Conservation (phyloP, 2,797 vertebrate species). For the Enteromius mattozi region DNA sequence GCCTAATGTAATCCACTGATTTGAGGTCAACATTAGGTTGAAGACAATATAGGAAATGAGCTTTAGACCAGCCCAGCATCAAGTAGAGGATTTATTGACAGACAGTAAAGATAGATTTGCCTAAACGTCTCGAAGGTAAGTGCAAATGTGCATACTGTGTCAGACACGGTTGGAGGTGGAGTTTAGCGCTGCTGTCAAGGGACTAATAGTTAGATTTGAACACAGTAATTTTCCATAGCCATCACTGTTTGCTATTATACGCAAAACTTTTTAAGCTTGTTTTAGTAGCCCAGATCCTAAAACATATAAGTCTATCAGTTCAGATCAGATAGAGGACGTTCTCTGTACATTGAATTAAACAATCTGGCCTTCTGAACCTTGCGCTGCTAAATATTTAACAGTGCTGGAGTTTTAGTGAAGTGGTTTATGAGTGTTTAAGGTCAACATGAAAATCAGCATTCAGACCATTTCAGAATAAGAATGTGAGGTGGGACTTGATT, state of each 20-base stretch:
- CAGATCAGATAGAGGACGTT: background rate
- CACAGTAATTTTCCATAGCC: background rate
- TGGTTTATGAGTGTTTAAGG: background rate
- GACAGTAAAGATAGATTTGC: constrained; percentile 21
- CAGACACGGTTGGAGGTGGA: background rate
- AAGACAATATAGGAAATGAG: constrained; percentile 14
- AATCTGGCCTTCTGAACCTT: constrained; percentile 5
- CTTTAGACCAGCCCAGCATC: constrained; percentile 3
- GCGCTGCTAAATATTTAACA: background rate
- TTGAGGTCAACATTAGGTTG: background rate
- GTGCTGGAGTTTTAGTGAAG: background rate
- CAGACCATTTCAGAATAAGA: background rate
- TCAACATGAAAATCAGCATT: constrained; percentile 11
- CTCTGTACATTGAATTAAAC: background rate
- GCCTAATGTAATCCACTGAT: constrained; percentile 18
- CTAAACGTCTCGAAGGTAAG: constrained; percentile 53
- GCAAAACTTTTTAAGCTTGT: background rate
- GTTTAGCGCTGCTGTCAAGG: background rate
- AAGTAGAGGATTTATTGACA: constrained; percentile 13
- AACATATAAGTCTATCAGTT: background rate
- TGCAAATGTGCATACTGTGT: constrained; percentile 26
- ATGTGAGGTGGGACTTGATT: background rate
- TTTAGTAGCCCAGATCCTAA: background rate
- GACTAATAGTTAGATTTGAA: background rate
- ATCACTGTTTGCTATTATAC: background rate